These are phyloP conservation scores for Hemibagrus wyckioides DNA, from an alignment of 2,113 vertebrate species.

Conservation along the genomic window DNA sequence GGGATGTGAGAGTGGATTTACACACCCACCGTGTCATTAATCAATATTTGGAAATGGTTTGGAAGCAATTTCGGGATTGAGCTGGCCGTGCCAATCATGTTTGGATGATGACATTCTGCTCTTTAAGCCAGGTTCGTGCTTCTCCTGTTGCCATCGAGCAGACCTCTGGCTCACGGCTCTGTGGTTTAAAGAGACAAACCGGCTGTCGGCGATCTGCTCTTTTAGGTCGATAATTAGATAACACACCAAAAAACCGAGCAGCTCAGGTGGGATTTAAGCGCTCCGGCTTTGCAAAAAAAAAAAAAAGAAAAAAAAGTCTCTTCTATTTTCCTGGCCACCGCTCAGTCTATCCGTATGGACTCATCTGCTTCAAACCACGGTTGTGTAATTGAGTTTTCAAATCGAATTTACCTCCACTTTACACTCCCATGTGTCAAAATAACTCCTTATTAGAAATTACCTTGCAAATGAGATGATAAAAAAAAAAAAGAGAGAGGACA, in stretches of 20 bases:
- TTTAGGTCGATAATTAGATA: constrained; percentile 52
- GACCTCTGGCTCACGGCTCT: constrained; percentile 30
- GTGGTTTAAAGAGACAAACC: constrained; percentile 29
- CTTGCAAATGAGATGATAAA: constrained; percentile 10
- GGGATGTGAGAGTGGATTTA: constrained; percentile 42
- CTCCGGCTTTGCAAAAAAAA: constrained; percentile 14
- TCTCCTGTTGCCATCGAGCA: constrained; percentile 14
- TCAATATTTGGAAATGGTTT: constrained; percentile 61
- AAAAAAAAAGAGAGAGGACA: background rate
- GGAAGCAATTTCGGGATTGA: constrained; percentile 31
- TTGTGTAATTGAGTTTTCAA: constrained; percentile 39
- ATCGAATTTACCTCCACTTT: constrained; percentile 27
- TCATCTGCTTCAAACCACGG: constrained; percentile 15
- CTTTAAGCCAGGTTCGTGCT: constrained; percentile 21
- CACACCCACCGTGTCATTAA: constrained; percentile 48
- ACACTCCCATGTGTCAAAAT: constrained; percentile 23
- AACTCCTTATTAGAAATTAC: constrained; percentile 32
- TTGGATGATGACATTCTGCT: constrained; percentile 33
- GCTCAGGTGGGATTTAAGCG: constrained; percentile 22
- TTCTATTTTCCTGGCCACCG: background rate
- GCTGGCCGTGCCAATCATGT: constrained; percentile 28
- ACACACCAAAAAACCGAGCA: constrained; percentile 35
- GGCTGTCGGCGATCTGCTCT: constrained; percentile 44
- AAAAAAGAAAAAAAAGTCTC: too few species aligned
- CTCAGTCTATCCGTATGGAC: background rate